Conservation (phyloP, 2,797 vertebrate genomes). For the Bryconaethiops microstoma region DNA sequence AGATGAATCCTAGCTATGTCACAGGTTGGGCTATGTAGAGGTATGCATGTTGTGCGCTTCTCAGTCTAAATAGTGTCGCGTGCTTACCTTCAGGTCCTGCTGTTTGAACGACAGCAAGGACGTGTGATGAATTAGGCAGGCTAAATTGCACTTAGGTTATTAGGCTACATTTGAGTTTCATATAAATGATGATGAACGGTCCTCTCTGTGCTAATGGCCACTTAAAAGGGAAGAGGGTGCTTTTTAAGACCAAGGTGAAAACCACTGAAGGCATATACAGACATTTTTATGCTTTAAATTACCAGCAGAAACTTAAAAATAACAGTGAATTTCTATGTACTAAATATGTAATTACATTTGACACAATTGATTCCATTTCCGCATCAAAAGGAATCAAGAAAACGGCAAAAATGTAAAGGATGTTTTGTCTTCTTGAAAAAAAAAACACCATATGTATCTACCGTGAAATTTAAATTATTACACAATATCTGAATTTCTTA, state of each 20-base stretch:
- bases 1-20: background rate
- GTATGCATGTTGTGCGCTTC: background rate
- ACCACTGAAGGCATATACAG: background rate
- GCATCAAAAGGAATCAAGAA: too few relatives aligned
- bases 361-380: too few relatives aligned
- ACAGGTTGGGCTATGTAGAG: background rate
- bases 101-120: conserved; percentile 28
- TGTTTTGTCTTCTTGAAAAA: too few relatives aligned
- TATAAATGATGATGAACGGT: conserved; percentile 51
- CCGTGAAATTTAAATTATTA: too few relatives aligned
- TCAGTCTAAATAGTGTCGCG: background rate
- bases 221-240: conserved; percentile 27
- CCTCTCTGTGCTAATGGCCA: conserved; percentile 38
- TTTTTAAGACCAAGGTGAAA: conserved; percentile 27
- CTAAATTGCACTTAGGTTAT: conserved; percentile 45
- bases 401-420: too few relatives aligned
- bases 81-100: background rate
- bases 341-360: too few relatives aligned
- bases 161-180: conserved; percentile 33
- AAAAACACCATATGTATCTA: too few relatives aligned
- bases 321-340: too few relatives aligned
- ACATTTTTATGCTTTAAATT: background rate
- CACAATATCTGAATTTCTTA: too few relatives aligned
- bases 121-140: conserved; percentile 19
- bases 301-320: too few relatives aligned